Evolutionary conservation across 2,888 invertebrate genomes (phyloP).

Genomic region (Archips xylosteana): DNA sequence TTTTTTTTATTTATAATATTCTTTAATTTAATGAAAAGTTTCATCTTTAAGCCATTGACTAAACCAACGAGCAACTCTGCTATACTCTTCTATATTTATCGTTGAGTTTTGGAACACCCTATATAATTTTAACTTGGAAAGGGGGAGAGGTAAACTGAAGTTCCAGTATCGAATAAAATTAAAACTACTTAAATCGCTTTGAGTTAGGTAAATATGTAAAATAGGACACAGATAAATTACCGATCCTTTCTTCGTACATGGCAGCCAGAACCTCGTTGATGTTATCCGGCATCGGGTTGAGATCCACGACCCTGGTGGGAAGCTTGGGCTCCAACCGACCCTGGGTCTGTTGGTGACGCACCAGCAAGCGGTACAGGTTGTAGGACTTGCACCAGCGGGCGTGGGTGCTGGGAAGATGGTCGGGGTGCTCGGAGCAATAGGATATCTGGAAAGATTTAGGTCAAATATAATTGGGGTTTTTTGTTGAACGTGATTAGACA

Average conservation of each 20-base stretch:
- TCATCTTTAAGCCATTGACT: no score
- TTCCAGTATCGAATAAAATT: no score
- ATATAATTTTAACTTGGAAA: no score
- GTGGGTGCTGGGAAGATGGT: slow-evolving; percentile 83
- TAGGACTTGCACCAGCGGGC: slow-evolving; percentile 87
- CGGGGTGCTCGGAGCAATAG: slow-evolving; percentile 78
- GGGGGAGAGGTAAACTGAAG: no score
- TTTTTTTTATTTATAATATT: no score
- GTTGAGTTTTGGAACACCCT: no score
- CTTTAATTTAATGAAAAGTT: no score
- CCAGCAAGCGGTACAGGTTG: slow-evolving; percentile 85
- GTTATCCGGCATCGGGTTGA: slow-evolving; percentile 68
- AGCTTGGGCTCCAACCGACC: slow-evolving; percentile 86
- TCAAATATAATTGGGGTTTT: neutral
- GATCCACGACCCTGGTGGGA: slow-evolving; percentile 77
- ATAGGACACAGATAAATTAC: slow-evolving; percentile 52
- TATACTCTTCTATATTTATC: no score
- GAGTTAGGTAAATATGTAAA: neutral
- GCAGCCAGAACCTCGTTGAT: slow-evolving; percentile 78
- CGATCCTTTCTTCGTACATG: slow-evolving; percentile 78
- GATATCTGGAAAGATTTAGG: slow-evolving; percentile 70
- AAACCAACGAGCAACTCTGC: no score
- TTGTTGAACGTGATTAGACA: no score
- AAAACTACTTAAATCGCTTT: no score
- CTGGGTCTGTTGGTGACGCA: slow-evolving; percentile 85